Evolutionary conservation across 2,888 invertebrate species (phyloP).

Genomic region (Trichogramma dendrolimi): DNA sequence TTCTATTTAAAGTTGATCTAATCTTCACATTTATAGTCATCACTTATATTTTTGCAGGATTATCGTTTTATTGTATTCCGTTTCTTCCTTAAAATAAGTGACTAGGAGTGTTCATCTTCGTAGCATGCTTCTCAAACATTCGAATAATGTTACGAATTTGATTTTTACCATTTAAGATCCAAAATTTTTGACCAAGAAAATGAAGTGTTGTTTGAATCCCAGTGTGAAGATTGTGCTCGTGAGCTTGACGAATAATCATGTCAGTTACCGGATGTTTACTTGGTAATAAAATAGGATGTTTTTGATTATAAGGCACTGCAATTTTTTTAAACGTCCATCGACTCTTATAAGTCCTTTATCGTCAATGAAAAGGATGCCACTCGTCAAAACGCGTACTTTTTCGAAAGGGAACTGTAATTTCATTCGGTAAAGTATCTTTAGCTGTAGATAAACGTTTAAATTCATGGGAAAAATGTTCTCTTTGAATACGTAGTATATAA

Average conservation of each 20-base stretch:
- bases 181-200: constrained; percentile 32
- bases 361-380: constrained; percentile 32
- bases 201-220: constrained; percentile 35
- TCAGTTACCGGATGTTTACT: constrained; percentile 32
- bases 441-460: neutral
- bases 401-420: neutral
- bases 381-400: neutral
- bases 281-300: constrained; percentile 37
- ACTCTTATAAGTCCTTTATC: constrained; percentile 32
- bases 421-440: too few species aligned
- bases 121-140: too few species aligned
- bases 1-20: too few species aligned
- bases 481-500: too few species aligned
- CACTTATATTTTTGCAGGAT: too few species aligned
- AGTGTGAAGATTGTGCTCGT: constrained; percentile 31
- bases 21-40: too few species aligned
- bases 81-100: too few species aligned
- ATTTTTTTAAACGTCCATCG: constrained; percentile 34
- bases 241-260: constrained; percentile 32
- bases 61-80: too few species aligned
- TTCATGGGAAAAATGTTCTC: too few species aligned
- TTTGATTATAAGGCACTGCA: constrained; percentile 22
- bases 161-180: constrained; percentile 31
- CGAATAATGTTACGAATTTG: constrained; percentile 23
- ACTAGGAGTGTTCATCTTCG: too few species aligned